Evolutionary conservation across 1,140 invertebrate genomes (phyloP), one percentile per base, ranked within the genome.

Genomic region (Bombus breviceps): DNA sequence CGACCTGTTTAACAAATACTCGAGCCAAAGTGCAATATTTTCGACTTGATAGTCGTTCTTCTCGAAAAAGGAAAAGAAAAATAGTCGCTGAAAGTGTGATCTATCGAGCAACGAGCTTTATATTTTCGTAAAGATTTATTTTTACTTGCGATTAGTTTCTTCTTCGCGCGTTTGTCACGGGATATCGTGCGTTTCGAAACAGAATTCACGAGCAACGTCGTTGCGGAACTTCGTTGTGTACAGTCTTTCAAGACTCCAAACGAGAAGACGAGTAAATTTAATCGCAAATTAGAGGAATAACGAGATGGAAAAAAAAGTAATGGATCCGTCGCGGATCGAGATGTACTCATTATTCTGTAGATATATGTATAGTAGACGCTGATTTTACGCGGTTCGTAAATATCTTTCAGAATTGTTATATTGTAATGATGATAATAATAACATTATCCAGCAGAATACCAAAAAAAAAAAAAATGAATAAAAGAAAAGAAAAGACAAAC

Each of bases 361-460:
- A 95, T 95, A 95, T 87, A 91, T 95, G 94, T 95, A 95, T 94
- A 95, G 94, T 94, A 95, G 93, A 93, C 88, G 92, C 91, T 92
- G 91, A 92, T 90, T 92, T 86, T 73, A 88, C 68, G 88, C 87
- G 88, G 89, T 86, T 90, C 91, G 92, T 93, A 93, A 92, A 92
- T 93, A 92, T 94, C 94, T 95, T 92, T 92, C 92, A 90, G 90
- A 92, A 92, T 94, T 94, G 93, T 94, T 94, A 94, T 87, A 93
- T 93, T 91, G 88, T 92, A 92, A 93, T 86, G 91, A 92, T 88
- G 89, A 94, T 92, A 92, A 93, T 92, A 91, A 92, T 88, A 90
- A 90, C 76, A 88, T 81, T 83, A 89, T 76, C 86, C 83, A 83
- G 62, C 88, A 87, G 73, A 86, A 91, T 90, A 91, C 82, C 81